Evolutionary conservation across 2,113 vertebrate species (phyloP), one percentile per base, ranked within the genome.

Genomic region (Tachysurus vachellii): DNA sequence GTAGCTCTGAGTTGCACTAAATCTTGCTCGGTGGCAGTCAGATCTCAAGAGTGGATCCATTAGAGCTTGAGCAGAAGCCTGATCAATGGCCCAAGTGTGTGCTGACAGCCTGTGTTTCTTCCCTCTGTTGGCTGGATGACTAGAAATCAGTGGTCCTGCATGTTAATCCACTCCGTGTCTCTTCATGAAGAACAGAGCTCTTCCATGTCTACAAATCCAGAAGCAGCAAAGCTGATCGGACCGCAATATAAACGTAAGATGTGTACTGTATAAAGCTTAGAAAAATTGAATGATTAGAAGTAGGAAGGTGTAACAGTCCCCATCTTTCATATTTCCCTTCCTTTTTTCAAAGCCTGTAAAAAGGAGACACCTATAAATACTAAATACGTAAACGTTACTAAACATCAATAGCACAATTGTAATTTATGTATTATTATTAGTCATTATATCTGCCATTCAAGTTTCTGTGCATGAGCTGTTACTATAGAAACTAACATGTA

Each of bases 31-130:
- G 68, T 44, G 62, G 59, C 9, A 70, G 73, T 85, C 71, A 26
- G 62, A 59, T 86, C 85, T 59, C 57, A 28, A 26, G 77, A 86
- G 82, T 81, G 83, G 36, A 80, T 50, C 50, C 61, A 84, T 85
- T 87, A 87, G 80, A 84, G 85, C 26, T 79, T 10, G 26, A 44
- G 77, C 54, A 82, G 79, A 44, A 68, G 79, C 26, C 79, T 85
- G 88, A 85, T 85, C 80, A 89, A 89, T 85, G 53, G 50, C 56
- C 64, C 42, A 61, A 62, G 68, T 85, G 56, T 59, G 19, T 26
- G 50, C 53, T 26, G 42, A 54, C 64, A 56, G 59, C 26, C 56
- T 82, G 80, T 62, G 77, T 80, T 80, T 59, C 54, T 23, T 80
- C 54, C 77, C 54, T 36, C 54, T 36, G 54, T 59, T 36, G 77